Conservation (phyloP, 1,140 invertebrate species). For the Hyphantria cunea region DNA sequence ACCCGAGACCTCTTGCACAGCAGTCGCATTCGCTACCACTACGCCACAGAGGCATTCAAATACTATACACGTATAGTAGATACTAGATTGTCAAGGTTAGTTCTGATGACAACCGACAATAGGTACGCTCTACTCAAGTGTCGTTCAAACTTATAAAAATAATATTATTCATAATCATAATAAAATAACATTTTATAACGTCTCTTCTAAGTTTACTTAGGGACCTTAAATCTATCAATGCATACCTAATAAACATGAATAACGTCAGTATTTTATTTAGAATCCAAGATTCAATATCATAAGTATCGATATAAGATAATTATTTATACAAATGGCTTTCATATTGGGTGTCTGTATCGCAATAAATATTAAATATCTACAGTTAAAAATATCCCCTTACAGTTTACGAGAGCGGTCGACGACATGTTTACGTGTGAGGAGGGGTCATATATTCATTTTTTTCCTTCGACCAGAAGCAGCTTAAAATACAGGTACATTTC, state of each 20-base stretch:
- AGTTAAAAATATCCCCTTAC: constrained; percentile 79
- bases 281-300: constrained; percentile 43
- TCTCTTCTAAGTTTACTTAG: too few relatives aligned
- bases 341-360: constrained; percentile 77
- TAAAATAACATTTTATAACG: too few relatives aligned
- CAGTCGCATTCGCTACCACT: too few relatives aligned
- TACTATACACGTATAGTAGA: too few relatives aligned
- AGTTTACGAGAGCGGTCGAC: constrained; percentile 72
- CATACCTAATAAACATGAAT: background rate
- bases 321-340: constrained; percentile 71
- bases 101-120: too few relatives aligned
- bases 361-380: constrained; percentile 81
- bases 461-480: constrained; percentile 59
- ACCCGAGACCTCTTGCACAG: too few relatives aligned
- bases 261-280: constrained; percentile 1
- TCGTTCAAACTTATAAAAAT: too few relatives aligned
- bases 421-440: constrained; percentile 75
- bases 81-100: too few relatives aligned
- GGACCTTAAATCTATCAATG: background rate
- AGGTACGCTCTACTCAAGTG: too few relatives aligned
- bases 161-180: too few relatives aligned
- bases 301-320: constrained; percentile 47
- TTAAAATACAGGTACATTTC: constrained; percentile 38
- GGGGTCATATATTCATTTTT: constrained; percentile 73
- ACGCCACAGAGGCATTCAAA: too few relatives aligned